Base-by-base conservation (phyloP, 2,797 vertebrate genomes). In the Chaetophractus vellerosus region DNA sequence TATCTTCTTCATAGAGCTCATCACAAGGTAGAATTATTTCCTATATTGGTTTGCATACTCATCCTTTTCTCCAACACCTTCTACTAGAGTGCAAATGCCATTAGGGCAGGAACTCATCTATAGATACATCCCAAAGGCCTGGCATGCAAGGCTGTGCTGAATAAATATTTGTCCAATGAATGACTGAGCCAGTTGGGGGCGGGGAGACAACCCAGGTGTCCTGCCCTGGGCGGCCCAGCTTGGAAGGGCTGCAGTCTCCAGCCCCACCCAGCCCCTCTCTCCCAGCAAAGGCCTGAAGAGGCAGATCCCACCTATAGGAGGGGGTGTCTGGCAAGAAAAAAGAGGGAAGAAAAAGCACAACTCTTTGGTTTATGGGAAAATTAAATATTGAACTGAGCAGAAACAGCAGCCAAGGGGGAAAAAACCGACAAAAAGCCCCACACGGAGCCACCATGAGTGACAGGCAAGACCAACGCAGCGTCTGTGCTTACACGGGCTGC, bases 361-460 rank as follows among this genome's bases (percentile, higher is more conserved):
- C 31, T 55, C 81, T 78, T 28, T 11, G 15, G 48, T 96, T 96
- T 95, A 92, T 82, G 94, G 64, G 83, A 94, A 96, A 92, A 95
- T 90, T 94, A 96, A 95, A 97, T 95, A 96, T 90, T 76, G 92
- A 96, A 57, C 93, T 64, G 92, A 84, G 64, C 21, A 59, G 71
- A 84, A 52, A 92, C 52, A 55, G 95, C 94, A 93, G 88, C 64
- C 48, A 31, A 48, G 71, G 83, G 28, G 2, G 18, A 3, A 59
- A 41, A 52, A 21, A 0, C 38, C 21, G 21, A 95, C 33, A 72
- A 45, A 84, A 68, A 90, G 71, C 26, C 93, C 41, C 79, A 66
- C 48, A 48, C 3, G 89, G 72, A 94, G 78, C 89, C 0, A 1
- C 89, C 69, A 12, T 18, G 48, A 8, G 59, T 28, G 69, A 76